Conservation (phyloP, 2,113 vertebrate genomes). For the Periophthalmus modestus region DNA sequence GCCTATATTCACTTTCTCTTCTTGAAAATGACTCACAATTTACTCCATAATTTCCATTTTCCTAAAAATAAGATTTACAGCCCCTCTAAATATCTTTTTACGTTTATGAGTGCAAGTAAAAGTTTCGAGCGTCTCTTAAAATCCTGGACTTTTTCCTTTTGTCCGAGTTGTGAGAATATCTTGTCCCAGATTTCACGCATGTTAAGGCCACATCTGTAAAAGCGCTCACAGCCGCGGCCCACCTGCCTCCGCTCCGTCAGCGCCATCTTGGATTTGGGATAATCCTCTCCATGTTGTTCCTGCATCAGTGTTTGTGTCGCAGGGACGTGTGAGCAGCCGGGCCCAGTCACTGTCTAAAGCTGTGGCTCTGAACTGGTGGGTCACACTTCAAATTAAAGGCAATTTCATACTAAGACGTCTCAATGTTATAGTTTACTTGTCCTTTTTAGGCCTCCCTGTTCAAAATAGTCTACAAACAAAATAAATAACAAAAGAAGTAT, state of each 20-base stretch:
- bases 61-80: not conserved
- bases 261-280: slow-evolving; percentile 49
- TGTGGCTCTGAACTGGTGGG: not conserved
- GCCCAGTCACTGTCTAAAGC: slow-evolving; percentile 29
- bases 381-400: slow-evolving; percentile 22
- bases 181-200: slow-evolving; percentile 1
- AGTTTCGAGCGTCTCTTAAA: not conserved
- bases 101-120: not conserved
- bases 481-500: no score
- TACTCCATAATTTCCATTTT: no score
- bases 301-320: slow-evolving; percentile 63
- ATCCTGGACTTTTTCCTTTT: not conserved
- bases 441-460: no score
- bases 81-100: no score
- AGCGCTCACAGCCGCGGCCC: slow-evolving; percentile 56
- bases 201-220: slow-evolving; percentile 23
- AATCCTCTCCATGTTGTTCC: slow-evolving; percentile 62
- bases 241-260: slow-evolving; percentile 62
- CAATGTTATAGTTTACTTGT: not conserved
- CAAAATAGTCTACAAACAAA: no score
- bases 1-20: no score
- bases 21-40: no score
- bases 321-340: slow-evolving; percentile 42
- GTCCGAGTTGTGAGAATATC: not conserved
- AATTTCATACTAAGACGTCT: not conserved